phyloP scores from a whole-genome alignment of 1,140 invertebrate genomes.

The Drosophila lacertosa region DNA sequence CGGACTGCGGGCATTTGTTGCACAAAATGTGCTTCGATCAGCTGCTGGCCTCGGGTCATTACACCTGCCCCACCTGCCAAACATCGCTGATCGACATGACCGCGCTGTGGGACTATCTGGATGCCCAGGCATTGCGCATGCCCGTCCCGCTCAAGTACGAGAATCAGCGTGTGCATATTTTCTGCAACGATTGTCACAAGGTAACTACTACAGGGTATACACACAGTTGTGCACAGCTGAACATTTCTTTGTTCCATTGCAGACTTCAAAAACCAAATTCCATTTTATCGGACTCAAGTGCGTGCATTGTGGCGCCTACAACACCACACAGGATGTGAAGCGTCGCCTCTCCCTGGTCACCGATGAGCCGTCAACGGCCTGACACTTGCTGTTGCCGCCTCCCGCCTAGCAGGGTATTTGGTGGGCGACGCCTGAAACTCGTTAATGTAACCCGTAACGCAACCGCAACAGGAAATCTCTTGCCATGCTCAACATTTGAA shows the following conservation, averaged over 20 bases:
- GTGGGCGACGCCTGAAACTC: neutral
- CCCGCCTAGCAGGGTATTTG: neutral
- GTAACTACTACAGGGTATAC: slow-evolving; percentile 83
- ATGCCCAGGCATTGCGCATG: slow-evolving; percentile 91
- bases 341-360: slow-evolving; percentile 74
- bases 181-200: slow-evolving; percentile 95
- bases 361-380: slow-evolving; percentile 79
- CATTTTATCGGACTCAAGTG: slow-evolving; percentile 94
- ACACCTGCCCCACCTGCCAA: slow-evolving; percentile 94
- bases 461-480: slow-evolving; percentile 73
- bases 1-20: slow-evolving; percentile 92
- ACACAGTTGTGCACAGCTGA: no score
- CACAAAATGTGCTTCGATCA: slow-evolving; percentile 93
- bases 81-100: slow-evolving; percentile 94
- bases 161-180: slow-evolving; percentile 90
- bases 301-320: slow-evolving; percentile 92
- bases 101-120: slow-evolving; percentile 91
- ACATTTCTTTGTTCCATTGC: slow-evolving; percentile 27
- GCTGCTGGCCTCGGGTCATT: slow-evolving; percentile 89
- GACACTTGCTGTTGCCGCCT: slow-evolving; percentile 47
- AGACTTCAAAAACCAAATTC: slow-evolving; percentile 92
- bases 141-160: slow-evolving; percentile 93
- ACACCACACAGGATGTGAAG: slow-evolving; percentile 88
- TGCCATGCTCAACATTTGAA: slow-evolving; percentile 72
- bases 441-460: no score